Base-by-base conservation (phyloP, 2,113 vertebrate genomes). In the Ivindomyrus marchei region DNA sequence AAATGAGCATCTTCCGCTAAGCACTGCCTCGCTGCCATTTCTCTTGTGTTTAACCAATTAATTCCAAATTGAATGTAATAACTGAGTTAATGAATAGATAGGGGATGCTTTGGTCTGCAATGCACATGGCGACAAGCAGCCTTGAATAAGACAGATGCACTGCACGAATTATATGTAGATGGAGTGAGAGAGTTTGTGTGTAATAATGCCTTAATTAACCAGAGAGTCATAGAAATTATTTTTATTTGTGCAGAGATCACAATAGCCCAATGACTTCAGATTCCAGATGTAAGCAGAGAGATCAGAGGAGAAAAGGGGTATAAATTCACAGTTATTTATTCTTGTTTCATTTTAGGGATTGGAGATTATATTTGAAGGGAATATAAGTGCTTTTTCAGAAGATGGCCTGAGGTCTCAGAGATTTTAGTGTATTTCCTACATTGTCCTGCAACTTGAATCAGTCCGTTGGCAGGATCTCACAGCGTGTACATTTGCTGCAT, bases 21-120 rank as follows among this genome's bases (percentile, higher is more conserved):
- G 17, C 31, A 53, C n/a, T 84, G 45, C 80, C 42, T 47, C 2
- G 6, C 83, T 85, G 36, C 83, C 83, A 46, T 70, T n/a, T 46
- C 88, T 88, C 62, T 31, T 50, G 46, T 49, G 88, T 88, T 88
- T 27, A 53, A 42, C 47, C 66, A 89, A 89, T 89, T 89, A 89
- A 89, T 52, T 83, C 45, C 46, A 70, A 88, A 74, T 88, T 58
- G 45, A 77, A 88, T 88, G 62, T 88, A 88, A 88, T 88, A 74
- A 27, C 45, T 31, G 27, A 88, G 39, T 74, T 88, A 88, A 74
- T 88, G 24, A 70, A 88, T 77, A 77, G 56, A 77, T 88, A 49
- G 21, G 56, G 46, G 46, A n/a, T 88, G 45, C 39, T 46, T 50
- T 74, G 46, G 42, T 31, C 52, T 66, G 58, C 15, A 49, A 46